These are phyloP conservation scores for Meandrina meandrites DNA, from an alignment of 92 coral and sea anemone species.

Conservation along the genomic window DNA sequence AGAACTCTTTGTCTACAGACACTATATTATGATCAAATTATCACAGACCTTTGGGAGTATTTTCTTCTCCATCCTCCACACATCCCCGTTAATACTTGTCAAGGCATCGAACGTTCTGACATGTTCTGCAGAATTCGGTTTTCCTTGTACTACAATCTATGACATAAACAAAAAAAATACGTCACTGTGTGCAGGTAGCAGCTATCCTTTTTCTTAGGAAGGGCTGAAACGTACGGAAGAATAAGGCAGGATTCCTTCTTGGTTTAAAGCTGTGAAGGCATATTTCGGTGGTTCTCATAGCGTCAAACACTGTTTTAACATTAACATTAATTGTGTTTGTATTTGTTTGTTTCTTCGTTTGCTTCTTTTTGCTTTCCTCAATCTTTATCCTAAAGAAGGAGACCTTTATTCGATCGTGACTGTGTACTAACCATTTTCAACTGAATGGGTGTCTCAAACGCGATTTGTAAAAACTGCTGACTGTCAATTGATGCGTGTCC, in stretches of 20 bases:
- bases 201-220: not conserved
- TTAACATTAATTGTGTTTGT: too few species aligned
- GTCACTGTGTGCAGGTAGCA: not conserved
- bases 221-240: too few species aligned
- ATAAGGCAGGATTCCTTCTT: too few species aligned
- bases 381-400: too few species aligned
- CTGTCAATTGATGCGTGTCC: constrained; percentile 17
- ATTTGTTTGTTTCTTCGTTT: too few species aligned
- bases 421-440: constrained; percentile 19
- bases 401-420: not conserved
- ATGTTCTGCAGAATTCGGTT: constrained; percentile 16
- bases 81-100: constrained; percentile 11
- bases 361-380: not conserved
- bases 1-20: too few species aligned
- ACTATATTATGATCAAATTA: too few species aligned
- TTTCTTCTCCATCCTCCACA: constrained; percentile 5
- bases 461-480: constrained; percentile 20
- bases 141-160: constrained; percentile 17
- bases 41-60: not conserved
- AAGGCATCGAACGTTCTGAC: constrained; percentile 6
- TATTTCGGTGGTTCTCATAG: too few species aligned
- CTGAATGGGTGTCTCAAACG: not conserved
- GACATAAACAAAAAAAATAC: not conserved
- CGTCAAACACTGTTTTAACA: too few species aligned
- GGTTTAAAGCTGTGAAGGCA: too few species aligned